phyloP scores from a whole-genome alignment of 2,888 invertebrate genomes.

The Yponomeuta malinellus region DNA sequence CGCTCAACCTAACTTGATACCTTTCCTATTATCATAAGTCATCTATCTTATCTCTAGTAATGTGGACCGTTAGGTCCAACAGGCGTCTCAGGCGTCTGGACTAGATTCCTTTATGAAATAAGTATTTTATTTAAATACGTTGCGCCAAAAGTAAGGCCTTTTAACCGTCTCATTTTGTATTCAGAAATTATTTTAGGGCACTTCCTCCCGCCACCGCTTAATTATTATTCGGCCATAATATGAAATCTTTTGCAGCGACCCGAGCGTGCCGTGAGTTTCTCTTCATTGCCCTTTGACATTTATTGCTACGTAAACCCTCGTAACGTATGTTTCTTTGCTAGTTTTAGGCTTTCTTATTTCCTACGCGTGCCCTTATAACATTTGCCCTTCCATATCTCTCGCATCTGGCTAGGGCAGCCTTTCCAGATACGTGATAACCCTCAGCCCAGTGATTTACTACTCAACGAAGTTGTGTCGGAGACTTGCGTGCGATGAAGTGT shows the following conservation, averaged over 20 bases:
- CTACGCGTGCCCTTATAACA: neutral
- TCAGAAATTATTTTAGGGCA: constrained; percentile 5
- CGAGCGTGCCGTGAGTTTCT: neutral
- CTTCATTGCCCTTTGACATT: neutral
- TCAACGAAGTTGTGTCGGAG: neutral
- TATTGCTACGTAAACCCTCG: neutral
- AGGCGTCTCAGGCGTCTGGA: neutral
- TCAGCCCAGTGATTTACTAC: neutral
- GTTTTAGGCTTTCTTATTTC: neutral
- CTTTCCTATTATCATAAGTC: constrained; percentile 1
- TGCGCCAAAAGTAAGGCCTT: neutral
- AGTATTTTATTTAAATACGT: neutral
- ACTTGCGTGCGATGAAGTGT: neutral
- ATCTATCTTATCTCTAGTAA: neutral
- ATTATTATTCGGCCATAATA: constrained; percentile 12
- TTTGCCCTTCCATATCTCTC: neutral
- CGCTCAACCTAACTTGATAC: constrained; percentile 1
- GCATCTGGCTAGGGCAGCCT: neutral
- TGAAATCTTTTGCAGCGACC: constrained; percentile 5
- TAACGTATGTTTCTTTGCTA: neutral
- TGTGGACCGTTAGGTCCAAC: neutral
- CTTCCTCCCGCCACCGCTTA: neutral
- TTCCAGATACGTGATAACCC: neutral
- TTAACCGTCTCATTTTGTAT: constrained; percentile 8
- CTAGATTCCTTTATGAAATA: neutral